Percentiles rank a stretch among this genome's conserved stretches.
Evolutionary conservation across 92 coral and sea anemone species (phyloP).

Genomic region (Epizoanthus scotinus): DNA sequence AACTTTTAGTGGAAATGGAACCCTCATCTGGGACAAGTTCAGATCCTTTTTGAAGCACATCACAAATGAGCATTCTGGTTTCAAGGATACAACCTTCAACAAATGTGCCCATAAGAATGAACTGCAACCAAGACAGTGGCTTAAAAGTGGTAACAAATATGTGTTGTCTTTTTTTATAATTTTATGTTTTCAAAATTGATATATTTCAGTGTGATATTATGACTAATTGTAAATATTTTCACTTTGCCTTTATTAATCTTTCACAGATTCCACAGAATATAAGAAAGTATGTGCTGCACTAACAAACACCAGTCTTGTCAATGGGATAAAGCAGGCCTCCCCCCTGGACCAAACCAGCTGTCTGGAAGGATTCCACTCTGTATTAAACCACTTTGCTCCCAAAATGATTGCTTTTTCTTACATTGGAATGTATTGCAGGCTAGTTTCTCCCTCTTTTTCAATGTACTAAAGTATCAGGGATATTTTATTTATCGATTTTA

Average conservation of each 20-base stretch:
- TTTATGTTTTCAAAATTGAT: not conserved
- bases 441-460: not conserved
- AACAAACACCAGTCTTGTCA: conserved; percentile 41
- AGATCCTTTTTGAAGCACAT: conserved; percentile 55
- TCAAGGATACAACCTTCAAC: conserved; percentile 34
- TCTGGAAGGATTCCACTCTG: conserved; percentile 53
- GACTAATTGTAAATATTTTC: not conserved
- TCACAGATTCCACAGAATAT: conserved; percentile 7
- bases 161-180: not conserved
- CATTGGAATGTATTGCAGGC: conserved; percentile 53
- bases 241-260: not conserved
- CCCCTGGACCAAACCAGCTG: conserved; percentile 49
- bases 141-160: conserved; percentile 43
- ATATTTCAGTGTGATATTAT: not conserved
- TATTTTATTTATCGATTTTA: no score
- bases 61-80: conserved; percentile 41
- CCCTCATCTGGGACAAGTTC: conserved; percentile 51
- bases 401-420: conserved; percentile 51
- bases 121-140: conserved; percentile 55
- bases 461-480: not conserved
- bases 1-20: conserved; percentile 50
- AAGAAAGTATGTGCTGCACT: conserved; percentile 7
- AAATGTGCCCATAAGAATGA: conserved; percentile 35
- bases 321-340: conserved; percentile 45
- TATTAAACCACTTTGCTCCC: conserved; percentile 47